A percentile compares a stretch with the other conserved stretches of the same genome.
phyloP scores from a whole-genome alignment of 2,113 vertebrate species.

The Bostrychus sinensis region DNA sequence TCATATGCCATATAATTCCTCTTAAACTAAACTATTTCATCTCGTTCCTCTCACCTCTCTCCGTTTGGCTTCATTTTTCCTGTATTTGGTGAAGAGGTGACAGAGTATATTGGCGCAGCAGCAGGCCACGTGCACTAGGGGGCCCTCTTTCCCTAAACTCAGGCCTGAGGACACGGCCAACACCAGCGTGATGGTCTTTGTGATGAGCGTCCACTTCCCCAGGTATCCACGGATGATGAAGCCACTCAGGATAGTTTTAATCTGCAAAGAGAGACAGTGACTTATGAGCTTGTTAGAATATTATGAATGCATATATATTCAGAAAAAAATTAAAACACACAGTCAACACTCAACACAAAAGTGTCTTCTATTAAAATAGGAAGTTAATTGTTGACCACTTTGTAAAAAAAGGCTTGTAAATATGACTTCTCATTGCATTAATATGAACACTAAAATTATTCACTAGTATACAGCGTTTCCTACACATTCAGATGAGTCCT shows the following conservation, averaged over 20 bases:
- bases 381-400: too few species aligned
- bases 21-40: too few species aligned
- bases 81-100: constrained; percentile 95
- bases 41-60: constrained; percentile 83
- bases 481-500: too few species aligned
- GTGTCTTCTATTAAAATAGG: too few species aligned
- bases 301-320: too few species aligned
- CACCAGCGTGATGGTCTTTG: constrained; percentile 95
- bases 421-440: too few species aligned
- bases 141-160: constrained; percentile 95
- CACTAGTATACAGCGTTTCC: too few species aligned
- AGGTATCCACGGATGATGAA: constrained; percentile 98
- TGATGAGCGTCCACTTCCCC: constrained; percentile 95
- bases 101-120: constrained; percentile 97
- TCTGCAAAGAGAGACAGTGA: constrained; percentile 74
- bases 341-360: too few species aligned
- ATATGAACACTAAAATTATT: too few species aligned
- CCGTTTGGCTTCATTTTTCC: constrained; percentile 95
- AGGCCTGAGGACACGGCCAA: constrained; percentile 96
- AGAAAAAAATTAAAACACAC: too few species aligned
- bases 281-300: neutral
- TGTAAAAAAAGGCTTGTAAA: too few species aligned
- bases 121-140: constrained; percentile 95
- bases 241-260: constrained; percentile 97
- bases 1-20: too few species aligned